phyloP scores from a whole-genome alignment of 2,113 vertebrate species.

The Dasypus novemcinctus region DNA sequence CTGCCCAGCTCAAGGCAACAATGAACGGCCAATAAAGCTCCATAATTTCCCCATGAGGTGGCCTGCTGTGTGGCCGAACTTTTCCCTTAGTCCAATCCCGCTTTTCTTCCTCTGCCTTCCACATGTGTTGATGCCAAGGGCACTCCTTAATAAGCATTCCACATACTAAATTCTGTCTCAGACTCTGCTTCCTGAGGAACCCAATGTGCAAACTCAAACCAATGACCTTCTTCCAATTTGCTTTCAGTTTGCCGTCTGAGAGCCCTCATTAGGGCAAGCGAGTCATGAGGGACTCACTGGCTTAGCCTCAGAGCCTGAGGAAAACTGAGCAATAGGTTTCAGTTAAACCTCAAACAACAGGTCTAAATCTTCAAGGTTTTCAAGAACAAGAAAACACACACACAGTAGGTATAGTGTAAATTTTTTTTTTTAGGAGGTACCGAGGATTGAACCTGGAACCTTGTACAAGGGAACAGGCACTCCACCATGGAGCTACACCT shows the following conservation, averaged over 20 bases:
- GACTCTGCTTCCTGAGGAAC: not conserved
- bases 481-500: no score
- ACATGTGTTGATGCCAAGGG: not conserved
- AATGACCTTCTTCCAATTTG: not conserved
- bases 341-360: not conserved
- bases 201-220: not conserved
- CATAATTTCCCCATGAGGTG: not conserved
- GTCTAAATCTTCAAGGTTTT: not conserved
- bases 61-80: not conserved
- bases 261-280: not conserved
- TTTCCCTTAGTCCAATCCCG: not conserved
- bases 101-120: not conserved
- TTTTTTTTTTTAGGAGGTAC: not conserved
- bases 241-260: not conserved
- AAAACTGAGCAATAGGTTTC: not conserved
- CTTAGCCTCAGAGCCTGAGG: not conserved
- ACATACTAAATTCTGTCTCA: not conserved
- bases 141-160: not conserved
- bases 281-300: not conserved
- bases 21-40: not conserved
- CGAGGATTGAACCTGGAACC: no score
- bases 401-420: not conserved
- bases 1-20: not conserved
- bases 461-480: no score
- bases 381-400: not conserved